Evolutionary conservation across 2,113 vertebrate genomes (phyloP), one percentile per base, ranked within the genome.

Genomic region (Peucedramus taeniatus): DNA sequence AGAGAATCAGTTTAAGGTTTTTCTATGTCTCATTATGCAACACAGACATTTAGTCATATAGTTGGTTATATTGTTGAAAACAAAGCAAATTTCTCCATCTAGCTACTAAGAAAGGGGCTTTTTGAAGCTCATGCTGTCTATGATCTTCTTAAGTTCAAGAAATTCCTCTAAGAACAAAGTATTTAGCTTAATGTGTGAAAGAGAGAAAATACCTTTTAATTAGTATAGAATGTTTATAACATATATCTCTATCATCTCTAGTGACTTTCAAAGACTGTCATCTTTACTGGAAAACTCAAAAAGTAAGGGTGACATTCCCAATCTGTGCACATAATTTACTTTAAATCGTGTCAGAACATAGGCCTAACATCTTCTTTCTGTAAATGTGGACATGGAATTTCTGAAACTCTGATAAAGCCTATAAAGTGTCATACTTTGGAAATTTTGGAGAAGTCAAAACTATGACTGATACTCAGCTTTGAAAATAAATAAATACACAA

Each of bases 271-370:
- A 80, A 64, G 13, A 21, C 17, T 42, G 33, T 7, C 11, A 53
- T 53, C 33, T 60, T 74, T 44, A 74, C 11, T 13, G 14, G 11
- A 70, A 74, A 72, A 39, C 18, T 83, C 20, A 56, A 74, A 49
- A 83, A 50, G 9, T 40, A 81, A 49, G 70, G n/a, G 23, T 44
- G 23, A 40, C 4, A 7, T 76, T 69, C 10, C 4, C 5, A 56
- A 13, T 1, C 0, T 0, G 26, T 21, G 30, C 9, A 68, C 18
- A 76, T 10, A 49, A 60, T 3, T 27, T 42, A 31, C 7, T 69
- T 80, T 63, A 35, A 35, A 65, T 1, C 3, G 11, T 6, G 7
- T 9, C 20, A 37, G 31, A 88, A 40, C 10, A 22, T 1, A 26
- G 21, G 15, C 18, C 27, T 19, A 74, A 57, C 30, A 19, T 64